A percentile compares a stretch with the other conserved stretches of the same genome.
Conservation (phyloP, 2,888 invertebrate species). For the Heliconius sara region DNA sequence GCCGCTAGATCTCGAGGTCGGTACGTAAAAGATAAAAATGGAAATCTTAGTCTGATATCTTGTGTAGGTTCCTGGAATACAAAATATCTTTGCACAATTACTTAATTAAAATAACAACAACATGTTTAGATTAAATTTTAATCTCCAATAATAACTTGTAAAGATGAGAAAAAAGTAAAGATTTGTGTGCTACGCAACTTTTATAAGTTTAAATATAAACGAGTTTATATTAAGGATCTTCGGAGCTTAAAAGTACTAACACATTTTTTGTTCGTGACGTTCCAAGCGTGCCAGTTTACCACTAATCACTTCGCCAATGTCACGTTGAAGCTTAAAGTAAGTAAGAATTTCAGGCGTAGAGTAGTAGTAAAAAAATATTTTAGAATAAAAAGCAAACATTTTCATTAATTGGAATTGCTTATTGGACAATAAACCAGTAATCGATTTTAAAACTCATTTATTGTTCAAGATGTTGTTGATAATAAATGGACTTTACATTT, state of each 20-base stretch:
- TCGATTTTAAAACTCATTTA: neutral
- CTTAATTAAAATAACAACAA: slow-evolving; percentile 1
- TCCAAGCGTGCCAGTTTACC: too few relatives aligned
- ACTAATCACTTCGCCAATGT: too few relatives aligned
- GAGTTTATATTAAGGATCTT: neutral
- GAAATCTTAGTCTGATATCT: slow-evolving; percentile 26
- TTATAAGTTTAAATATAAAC: neutral
- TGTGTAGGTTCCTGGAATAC: slow-evolving; percentile 11
- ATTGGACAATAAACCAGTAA: neutral
- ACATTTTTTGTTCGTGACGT: too few relatives aligned
- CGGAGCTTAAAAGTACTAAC: neutral
- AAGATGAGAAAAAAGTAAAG: neutral
- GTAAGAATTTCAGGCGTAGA: too few relatives aligned
- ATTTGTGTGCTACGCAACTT: neutral
- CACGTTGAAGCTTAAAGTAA: too few relatives aligned
- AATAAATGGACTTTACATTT: neutral
- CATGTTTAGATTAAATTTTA: neutral
- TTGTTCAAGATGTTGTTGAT: neutral
- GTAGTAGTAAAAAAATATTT: neutral
- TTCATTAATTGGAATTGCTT: too few relatives aligned
- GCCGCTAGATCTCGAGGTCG: slow-evolving; percentile 48
- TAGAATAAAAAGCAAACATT: neutral
- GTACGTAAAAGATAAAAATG: slow-evolving; percentile 44
- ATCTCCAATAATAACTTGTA: neutral
- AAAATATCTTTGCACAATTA: slow-evolving; percentile 1